Conservation (phyloP, 2,888 invertebrate species). For the Leptothorax acervorum region DNA sequence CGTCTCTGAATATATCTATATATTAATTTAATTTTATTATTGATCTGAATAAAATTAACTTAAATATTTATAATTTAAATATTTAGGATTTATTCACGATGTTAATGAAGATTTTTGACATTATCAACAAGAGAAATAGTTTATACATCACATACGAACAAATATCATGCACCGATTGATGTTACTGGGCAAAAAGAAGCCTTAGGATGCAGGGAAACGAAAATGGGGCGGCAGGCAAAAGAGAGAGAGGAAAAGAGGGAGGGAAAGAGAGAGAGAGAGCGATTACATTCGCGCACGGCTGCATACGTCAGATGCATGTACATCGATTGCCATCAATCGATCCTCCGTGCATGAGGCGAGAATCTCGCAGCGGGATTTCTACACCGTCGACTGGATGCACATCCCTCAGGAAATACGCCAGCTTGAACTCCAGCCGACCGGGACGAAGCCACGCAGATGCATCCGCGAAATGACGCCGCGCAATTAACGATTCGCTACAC, state of each 20-base stretch:
- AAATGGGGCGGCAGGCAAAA: constrained; percentile 20
- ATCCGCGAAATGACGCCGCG: constrained; percentile 36
- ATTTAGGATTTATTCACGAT: neutral
- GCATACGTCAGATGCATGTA: constrained; percentile 64
- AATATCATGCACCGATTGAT: constrained; percentile 36
- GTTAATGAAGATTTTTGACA: constrained; percentile 13
- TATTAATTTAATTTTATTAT: too few relatives aligned
- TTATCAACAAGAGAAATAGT: constrained; percentile 3
- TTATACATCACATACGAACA: neutral
- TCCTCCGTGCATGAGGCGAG: constrained; percentile 42
- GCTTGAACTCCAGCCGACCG: constrained; percentile 36
- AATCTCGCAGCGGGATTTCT: constrained; percentile 43
- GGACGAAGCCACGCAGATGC: constrained; percentile 28
- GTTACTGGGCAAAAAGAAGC: neutral
- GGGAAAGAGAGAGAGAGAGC: neutral
- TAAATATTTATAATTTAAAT: neutral
- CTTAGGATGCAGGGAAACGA: neutral
- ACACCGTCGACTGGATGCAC: constrained; percentile 35
- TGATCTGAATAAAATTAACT: neutral
- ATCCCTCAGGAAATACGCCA: constrained; percentile 45
- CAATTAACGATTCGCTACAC: constrained; percentile 35
- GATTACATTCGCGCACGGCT: constrained; percentile 53
- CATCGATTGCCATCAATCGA: constrained; percentile 71
- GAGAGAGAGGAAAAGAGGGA: neutral
- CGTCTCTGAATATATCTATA: neutral